A percentile compares a stretch with the other conserved stretches of the same genome.
Evolutionary conservation across 2,797 vertebrate genomes (phyloP).

Genomic region (Peromyscus nudipes): DNA sequence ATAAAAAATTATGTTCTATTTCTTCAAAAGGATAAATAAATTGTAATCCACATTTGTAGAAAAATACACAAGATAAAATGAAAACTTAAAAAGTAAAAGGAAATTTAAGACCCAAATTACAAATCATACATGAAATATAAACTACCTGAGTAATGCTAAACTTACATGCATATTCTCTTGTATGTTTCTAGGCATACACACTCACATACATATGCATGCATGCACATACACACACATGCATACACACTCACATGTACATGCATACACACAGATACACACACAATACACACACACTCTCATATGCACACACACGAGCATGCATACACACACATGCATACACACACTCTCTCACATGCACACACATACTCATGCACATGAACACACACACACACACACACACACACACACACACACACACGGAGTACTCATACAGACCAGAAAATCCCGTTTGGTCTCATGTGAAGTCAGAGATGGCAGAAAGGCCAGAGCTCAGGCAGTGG

Average conservation of each 20-base stretch:
- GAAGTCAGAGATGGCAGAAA: slow-evolving; percentile 24
- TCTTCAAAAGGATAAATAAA: slow-evolving; percentile 75
- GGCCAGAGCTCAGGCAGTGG: slow-evolving; percentile 35
- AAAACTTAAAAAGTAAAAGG: slow-evolving; percentile 35
- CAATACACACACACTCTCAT: background rate
- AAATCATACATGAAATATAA: background rate
- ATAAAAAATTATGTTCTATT: slow-evolving; percentile 78
- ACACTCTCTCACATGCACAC: background rate
- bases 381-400: no score
- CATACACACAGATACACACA: background rate
- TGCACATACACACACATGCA: background rate
- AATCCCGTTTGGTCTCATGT: slow-evolving; percentile 53
- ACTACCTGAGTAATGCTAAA: background rate
- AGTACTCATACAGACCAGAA: background rate
- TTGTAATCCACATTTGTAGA: slow-evolving; percentile 64
- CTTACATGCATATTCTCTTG: background rate
- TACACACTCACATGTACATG: background rate
- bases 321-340: background rate
- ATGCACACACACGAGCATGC: background rate
- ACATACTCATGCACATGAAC: no score
- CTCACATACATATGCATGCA: background rate
- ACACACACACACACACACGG: no score
- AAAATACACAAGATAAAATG: slow-evolving; percentile 43
- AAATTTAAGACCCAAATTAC: slow-evolving; percentile 21
- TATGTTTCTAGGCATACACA: background rate